These are phyloP conservation scores for Oxygymnocypris stewartii DNA, from an alignment of 2,113 vertebrate species.

Conservation along the genomic window DNA sequence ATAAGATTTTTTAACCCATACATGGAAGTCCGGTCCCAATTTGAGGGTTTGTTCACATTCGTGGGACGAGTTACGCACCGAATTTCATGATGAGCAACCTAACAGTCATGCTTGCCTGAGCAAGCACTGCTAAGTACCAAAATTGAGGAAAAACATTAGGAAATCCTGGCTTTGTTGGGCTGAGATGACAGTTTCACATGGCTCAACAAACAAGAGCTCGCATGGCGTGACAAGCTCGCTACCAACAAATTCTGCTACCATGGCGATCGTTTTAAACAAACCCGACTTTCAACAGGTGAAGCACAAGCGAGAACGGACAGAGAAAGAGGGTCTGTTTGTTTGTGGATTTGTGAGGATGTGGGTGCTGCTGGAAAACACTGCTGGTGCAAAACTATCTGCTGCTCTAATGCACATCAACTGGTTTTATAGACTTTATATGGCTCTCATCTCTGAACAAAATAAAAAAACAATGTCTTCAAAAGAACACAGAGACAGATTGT, in stretches of 20 bases:
- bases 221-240: conserved; percentile 44
- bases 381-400: background rate
- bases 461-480: too few species aligned
- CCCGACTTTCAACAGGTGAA: conserved; percentile 19
- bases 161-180: conserved; percentile 24
- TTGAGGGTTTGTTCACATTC: background rate
- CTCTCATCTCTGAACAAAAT: background rate
- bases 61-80: background rate
- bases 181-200: background rate
- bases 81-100: background rate
- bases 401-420: background rate
- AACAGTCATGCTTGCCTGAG: conserved; percentile 4
- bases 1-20: background rate
- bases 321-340: conserved; percentile 22
- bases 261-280: conserved; percentile 43
- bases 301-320: background rate
- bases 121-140: background rate
- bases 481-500: background rate
- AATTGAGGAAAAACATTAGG: background rate
- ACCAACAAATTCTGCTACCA: conserved; percentile 48
- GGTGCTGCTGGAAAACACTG: conserved; percentile 8
- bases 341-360: conserved; percentile 10
- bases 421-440: background rate
- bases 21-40: background rate
- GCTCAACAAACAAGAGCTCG: conserved; percentile 37